Percentiles rank a stretch among this genome's conserved stretches.
Evolutionary conservation across 1,140 invertebrate genomes (phyloP).

Genomic region (Caenorhabditis inopinata): DNA sequence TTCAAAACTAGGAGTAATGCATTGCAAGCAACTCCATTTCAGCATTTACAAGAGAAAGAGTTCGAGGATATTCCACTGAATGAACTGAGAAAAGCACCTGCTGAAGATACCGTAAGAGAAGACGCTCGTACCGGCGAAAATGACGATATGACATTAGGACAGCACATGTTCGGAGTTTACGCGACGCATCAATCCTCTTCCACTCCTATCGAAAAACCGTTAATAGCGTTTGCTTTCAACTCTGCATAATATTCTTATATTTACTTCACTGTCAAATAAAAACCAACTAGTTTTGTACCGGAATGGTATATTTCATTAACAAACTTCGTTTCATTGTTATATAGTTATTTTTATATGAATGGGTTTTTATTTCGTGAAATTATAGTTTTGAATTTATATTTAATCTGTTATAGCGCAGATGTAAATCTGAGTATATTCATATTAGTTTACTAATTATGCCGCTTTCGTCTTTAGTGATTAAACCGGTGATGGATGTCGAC

Average conservation of each 20-base stretch:
- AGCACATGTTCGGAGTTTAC: slow-evolving; percentile 13
- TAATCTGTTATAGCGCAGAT: too few relatives aligned
- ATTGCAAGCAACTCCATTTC: not conserved
- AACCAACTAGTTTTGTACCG: not conserved
- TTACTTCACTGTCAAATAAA: not conserved
- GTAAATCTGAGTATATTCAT: too few relatives aligned
- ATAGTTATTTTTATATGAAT: not conserved
- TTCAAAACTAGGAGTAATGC: not conserved
- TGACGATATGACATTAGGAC: slow-evolving; percentile 1
- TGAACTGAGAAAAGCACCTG: not conserved
- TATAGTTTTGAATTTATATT: too few relatives aligned
- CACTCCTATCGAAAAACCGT: not conserved
- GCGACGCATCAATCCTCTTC: not conserved
- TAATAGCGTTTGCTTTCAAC: not conserved
- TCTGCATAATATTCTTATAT: not conserved
- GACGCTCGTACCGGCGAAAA: not conserved
- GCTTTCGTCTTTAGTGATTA: too few relatives aligned
- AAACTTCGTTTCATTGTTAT: not conserved
- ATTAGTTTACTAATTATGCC: too few relatives aligned
- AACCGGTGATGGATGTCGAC: slow-evolving; percentile 41
- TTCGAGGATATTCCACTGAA: not conserved
- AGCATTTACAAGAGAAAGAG: not conserved
- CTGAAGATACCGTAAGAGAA: not conserved
- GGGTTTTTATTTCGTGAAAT: too few relatives aligned
- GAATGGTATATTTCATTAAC: not conserved